Base-by-base conservation (phyloP, 2,888 invertebrate species). In the Chrysolina haemoptera region DNA sequence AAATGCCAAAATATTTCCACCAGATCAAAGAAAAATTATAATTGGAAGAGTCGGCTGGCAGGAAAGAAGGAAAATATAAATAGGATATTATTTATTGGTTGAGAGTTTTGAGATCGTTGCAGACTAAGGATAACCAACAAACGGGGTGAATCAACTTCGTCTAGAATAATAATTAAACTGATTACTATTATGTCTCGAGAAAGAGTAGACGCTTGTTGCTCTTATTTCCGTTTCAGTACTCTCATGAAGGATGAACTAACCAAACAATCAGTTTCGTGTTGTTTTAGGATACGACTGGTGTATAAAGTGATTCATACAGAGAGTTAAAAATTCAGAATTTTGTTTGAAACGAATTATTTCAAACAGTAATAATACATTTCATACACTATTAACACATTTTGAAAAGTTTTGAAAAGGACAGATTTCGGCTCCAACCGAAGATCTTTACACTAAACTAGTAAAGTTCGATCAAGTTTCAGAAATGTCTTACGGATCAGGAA, bases 1-100 rank as follows among this genome's bases (percentile, higher is more conserved):
- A 59, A 59, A 59, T 59, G 59, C 22, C 59, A 76, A 76, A 76
- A 76, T 76, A 76, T 66, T 73, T 63, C 62, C 70, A 18, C 40
- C 43, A 71, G 55, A 76, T 76, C 76, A 76, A 76, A 76, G 76
- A 73, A 76, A 73, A 76, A 74, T 68, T 74, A 75, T 76, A 64
- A 71, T 75, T 70, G 59, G 66, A 62, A 66, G 55, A 64, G 70
- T 55, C 63, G 63, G 65, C 48, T 48, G 62, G 48, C 69, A 46
- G 69, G 35, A 48, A 43, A 55, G 46, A 62, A 67, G 68, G 53
- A 35, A 72, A 68, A 68, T 66, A 66, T 70, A 74, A 74, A 70
- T 70, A 70, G 62, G 63, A 67, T 67, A 50, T 71, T 74, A 74
- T 74, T 74, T 74, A 74, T 74, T 71, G 67, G 70, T 74, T 70